phyloP scores from a whole-genome alignment of 2,113 vertebrate species.

The Scalopus aquaticus region DNA sequence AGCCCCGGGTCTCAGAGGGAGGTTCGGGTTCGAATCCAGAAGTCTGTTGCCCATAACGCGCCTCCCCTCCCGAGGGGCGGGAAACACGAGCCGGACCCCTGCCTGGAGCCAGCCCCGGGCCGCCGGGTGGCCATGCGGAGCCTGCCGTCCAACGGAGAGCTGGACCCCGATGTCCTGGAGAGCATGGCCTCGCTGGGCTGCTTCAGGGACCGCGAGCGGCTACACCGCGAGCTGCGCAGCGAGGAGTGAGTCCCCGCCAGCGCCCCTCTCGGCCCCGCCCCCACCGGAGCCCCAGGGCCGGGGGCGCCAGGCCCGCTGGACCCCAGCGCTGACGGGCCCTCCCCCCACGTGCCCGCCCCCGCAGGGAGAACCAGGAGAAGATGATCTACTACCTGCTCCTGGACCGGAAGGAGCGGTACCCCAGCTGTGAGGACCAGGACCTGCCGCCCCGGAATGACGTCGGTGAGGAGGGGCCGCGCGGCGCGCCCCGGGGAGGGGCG shows the following conservation, averaged over 20 bases:
- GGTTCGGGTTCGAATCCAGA: background rate
- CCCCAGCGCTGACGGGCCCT: background rate
- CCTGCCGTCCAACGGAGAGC: constrained; percentile 90
- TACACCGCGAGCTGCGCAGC: constrained; percentile 92
- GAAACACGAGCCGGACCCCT: constrained; percentile 91
- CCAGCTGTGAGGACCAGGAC: constrained; percentile 98
- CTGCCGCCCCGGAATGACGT: constrained; percentile 97
- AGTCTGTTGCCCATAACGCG: background rate
- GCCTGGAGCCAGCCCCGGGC: constrained; percentile 88
- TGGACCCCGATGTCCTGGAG: constrained; percentile 94
- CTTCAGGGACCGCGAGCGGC: constrained; percentile 92
- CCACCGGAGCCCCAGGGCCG: too few relatives aligned
- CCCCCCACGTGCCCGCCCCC: too few relatives aligned
- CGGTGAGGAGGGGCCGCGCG: constrained; percentile 81
- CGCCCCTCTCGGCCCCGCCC: rapidly evolving
- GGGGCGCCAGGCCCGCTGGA: background rate
- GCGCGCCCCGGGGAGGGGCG: background rate
- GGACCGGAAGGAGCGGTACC: constrained; percentile 98
- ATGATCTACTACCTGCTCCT: constrained; percentile 99
- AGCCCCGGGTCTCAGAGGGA: background rate
- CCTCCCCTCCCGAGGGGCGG: constrained; percentile 84
- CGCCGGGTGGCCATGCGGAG: constrained; percentile 90
- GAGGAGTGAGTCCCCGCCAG: constrained; percentile 87
- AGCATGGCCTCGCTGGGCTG: constrained; percentile 95
- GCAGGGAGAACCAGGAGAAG: constrained; percentile 98